These are phyloP conservation scores for Lepeophtheirus salmonis DNA, from an alignment of 1,140 invertebrate species.

Conservation along the genomic window DNA sequence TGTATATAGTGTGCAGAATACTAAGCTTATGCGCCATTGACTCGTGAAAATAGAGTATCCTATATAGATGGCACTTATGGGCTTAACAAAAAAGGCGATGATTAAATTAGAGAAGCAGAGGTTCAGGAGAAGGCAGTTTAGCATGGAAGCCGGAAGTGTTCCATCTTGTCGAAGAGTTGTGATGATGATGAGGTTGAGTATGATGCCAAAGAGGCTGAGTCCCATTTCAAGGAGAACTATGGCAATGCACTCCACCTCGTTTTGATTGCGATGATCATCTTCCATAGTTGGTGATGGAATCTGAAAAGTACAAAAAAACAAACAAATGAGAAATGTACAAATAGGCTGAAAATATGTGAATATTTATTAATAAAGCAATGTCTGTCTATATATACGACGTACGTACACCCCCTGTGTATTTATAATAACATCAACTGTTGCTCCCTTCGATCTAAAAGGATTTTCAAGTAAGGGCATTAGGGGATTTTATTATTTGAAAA, in stretches of 20 bases:
- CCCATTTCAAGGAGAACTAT: slow-evolving; percentile 12
- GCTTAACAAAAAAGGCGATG: slow-evolving; percentile 16
- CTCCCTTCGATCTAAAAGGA: too few species aligned
- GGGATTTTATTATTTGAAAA: too few species aligned
- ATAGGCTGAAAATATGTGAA: too few species aligned
- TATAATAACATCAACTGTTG: too few species aligned
- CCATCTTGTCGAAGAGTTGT: slow-evolving; percentile 13
- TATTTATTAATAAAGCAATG: too few species aligned
- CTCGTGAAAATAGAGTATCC: slow-evolving; percentile 15
- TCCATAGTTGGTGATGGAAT: too few species aligned
- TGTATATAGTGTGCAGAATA: slow-evolving; percentile 15
- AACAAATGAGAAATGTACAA: neutral
- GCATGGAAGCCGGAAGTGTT: neutral
- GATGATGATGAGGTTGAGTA: slow-evolving; percentile 12
- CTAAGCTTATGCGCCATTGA: slow-evolving; percentile 1
- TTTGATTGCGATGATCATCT: slow-evolving; percentile 14
- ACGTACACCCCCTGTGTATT: too few species aligned
- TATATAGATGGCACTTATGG: slow-evolving; percentile 14
- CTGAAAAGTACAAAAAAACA: neutral
- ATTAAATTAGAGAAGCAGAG: slow-evolving; percentile 15
- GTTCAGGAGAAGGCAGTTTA: slow-evolving; percentile 13
- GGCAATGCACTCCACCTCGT: slow-evolving; percentile 2
- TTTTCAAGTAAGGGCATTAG: too few species aligned
- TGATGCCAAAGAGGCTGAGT: slow-evolving; percentile 1
- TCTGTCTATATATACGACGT: too few species aligned